Conservation (phyloP, 1,140 invertebrate genomes). For the Adoxophyes honmai region DNA sequence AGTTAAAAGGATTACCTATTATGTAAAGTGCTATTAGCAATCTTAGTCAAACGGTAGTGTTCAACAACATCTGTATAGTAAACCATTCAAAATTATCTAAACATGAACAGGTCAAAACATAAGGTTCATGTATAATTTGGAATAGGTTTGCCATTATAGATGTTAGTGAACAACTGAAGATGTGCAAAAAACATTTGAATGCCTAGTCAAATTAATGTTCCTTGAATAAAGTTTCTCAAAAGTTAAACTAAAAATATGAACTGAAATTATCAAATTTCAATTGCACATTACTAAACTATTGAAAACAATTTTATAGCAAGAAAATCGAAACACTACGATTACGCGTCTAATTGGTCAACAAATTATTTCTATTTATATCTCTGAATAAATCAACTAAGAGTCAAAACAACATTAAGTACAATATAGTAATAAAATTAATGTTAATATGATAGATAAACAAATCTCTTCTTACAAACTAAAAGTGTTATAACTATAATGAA, state of each 20-base stretch:
- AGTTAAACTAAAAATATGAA: not conserved
- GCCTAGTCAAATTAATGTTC: too few relatives aligned
- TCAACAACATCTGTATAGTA: too few relatives aligned
- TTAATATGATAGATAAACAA: not conserved
- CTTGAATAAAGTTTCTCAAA: too few relatives aligned
- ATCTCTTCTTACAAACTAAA: conserved; percentile 7
- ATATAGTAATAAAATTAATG: not conserved
- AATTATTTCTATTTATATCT: conserved; percentile 16
- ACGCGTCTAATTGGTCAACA: conserved; percentile 16
- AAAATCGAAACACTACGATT: conserved; percentile 15
- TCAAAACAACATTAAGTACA: not conserved
- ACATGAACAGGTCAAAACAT: too few relatives aligned
- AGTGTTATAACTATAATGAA: not conserved
- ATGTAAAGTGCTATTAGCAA: too few relatives aligned
- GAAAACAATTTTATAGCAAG: not conserved
- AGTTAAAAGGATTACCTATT: too few relatives aligned
- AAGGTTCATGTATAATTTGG: too few relatives aligned
- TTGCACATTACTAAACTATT: not conserved
- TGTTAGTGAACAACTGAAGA: too few relatives aligned
- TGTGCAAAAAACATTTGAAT: too few relatives aligned
- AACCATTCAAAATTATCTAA: too few relatives aligned
- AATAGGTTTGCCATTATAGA: too few relatives aligned
- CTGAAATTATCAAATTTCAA: not conserved
- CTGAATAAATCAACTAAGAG: not conserved
- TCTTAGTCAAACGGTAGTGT: too few relatives aligned